Conservation (phyloP, 1,140 invertebrate genomes). For the Drosophila neocordata region DNA sequence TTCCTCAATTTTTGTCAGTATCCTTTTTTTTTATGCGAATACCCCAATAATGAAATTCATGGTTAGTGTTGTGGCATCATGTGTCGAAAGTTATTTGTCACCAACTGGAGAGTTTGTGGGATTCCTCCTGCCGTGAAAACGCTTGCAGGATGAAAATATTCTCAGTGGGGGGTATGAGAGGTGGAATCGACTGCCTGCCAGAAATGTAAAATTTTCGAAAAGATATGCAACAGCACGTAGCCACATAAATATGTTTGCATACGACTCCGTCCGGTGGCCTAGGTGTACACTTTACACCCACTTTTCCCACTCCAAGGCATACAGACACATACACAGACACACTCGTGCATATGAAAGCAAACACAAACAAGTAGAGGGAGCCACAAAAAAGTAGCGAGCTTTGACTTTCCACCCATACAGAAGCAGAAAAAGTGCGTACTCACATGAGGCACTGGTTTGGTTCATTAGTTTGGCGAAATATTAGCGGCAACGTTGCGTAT, state of each 20-base stretch:
- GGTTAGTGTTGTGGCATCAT: constrained; percentile 46
- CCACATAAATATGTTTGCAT: constrained; percentile 63
- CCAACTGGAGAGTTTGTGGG: background rate
- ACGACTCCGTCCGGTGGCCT: constrained; percentile 26
- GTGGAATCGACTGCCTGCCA: constrained; percentile 32
- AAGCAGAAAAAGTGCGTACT: constrained; percentile 20
- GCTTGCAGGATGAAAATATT: constrained; percentile 28
- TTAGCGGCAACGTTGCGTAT: constrained; percentile 61
- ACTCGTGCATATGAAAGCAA: background rate
- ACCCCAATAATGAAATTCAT: constrained; percentile 41
- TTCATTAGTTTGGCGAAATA: constrained; percentile 62
- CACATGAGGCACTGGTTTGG: constrained; percentile 36
- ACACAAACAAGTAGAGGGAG: constrained; percentile 28
- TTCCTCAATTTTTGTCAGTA: constrained; percentile 30
- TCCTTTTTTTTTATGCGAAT: constrained; percentile 13
- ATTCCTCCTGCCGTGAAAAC: background rate
- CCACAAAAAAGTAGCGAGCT: constrained; percentile 37
- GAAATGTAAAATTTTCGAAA: constrained; percentile 55
- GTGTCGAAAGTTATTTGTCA: constrained; percentile 59
- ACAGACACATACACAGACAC: background rate
- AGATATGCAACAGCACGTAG: constrained; percentile 60
- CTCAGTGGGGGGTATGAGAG: background rate
- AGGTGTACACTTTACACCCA: constrained; percentile 3
- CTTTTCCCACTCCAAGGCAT: background rate
- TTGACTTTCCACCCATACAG: constrained; percentile 13